A percentile compares a stretch with the other conserved stretches of the same genome.
These are phyloP conservation scores for Peromyscus eremicus DNA, from an alignment of 2,797 vertebrate genomes.

Conservation along the genomic window DNA sequence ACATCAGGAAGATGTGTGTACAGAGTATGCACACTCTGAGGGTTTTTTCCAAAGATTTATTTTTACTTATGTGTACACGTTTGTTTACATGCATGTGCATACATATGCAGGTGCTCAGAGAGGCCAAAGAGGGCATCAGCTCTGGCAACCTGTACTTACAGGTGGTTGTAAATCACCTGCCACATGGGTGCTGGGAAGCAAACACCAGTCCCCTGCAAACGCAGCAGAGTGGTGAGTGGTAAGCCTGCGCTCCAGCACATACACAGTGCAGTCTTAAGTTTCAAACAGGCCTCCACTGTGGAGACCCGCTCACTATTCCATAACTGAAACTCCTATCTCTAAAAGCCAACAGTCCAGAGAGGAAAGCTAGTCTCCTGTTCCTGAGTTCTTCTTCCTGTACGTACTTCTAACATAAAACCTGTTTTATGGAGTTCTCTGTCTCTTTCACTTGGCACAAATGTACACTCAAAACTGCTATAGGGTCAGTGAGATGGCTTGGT, in stretches of 20 bases:
- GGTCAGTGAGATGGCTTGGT: not conserved
- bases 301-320: not conserved
- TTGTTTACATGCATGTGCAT: not conserved
- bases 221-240: not conserved
- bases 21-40: not conserved
- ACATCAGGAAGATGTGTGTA: not conserved
- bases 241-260: not conserved
- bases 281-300: not conserved
- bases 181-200: not conserved
- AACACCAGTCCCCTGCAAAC: not conserved
- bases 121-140: not conserved
- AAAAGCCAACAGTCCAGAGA: not conserved
- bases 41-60: not conserved
- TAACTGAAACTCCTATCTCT: not conserved
- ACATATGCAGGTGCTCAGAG: no score
- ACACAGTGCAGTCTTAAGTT: not conserved
- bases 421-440: not conserved
- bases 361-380: not conserved
- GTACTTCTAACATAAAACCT: not conserved
- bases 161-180: not conserved
- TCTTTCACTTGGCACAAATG: slow-evolving; percentile 17
- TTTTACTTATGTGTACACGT: not conserved
- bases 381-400: not conserved
- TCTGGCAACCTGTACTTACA: not conserved
- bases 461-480: not conserved